Conservation (phyloP, 2,113 vertebrate species). For the Dasypus novemcinctus region DNA sequence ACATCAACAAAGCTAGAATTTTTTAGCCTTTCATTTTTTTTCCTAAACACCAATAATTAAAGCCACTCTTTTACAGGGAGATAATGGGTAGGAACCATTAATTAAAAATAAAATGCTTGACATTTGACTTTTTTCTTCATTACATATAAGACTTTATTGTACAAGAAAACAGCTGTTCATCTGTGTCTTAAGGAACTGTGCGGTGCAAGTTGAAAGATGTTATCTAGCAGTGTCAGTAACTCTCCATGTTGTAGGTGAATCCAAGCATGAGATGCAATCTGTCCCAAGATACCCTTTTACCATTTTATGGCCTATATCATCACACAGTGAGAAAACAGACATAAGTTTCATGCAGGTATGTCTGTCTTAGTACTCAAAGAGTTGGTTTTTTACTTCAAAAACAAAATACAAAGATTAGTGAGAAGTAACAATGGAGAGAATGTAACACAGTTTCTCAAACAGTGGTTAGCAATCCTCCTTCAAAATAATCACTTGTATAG, state of each 20-base stretch:
- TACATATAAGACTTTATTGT: background rate
- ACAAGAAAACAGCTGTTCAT: background rate
- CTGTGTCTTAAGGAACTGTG: background rate
- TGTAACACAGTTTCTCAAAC: background rate
- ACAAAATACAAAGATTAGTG: conserved; percentile 32
- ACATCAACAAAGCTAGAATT: background rate
- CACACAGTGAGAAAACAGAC: conserved; percentile 7
- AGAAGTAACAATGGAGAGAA: background rate
- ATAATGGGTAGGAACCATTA: background rate
- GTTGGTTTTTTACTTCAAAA: conserved; percentile 46
- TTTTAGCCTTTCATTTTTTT: background rate
- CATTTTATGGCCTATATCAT: conserved; percentile 16
- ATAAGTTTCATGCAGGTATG: conserved; percentile 43
- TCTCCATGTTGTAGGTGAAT: background rate
- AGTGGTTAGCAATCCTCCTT: background rate
- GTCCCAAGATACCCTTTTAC: conserved; percentile 43
- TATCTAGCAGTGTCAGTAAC: conserved; percentile 41
- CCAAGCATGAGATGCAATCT: conserved; percentile 5
- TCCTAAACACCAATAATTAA: conserved; percentile 8
- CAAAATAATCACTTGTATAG: background rate
- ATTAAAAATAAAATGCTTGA: conserved; percentile 51
- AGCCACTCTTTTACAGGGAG: conserved; percentile 20
- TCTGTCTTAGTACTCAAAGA: conserved; percentile 54
- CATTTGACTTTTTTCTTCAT: background rate
- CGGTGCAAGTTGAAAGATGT: background rate